Conservation (phyloP, 92 coral and sea anemone genomes). For the Phenganax subtilis region DNA sequence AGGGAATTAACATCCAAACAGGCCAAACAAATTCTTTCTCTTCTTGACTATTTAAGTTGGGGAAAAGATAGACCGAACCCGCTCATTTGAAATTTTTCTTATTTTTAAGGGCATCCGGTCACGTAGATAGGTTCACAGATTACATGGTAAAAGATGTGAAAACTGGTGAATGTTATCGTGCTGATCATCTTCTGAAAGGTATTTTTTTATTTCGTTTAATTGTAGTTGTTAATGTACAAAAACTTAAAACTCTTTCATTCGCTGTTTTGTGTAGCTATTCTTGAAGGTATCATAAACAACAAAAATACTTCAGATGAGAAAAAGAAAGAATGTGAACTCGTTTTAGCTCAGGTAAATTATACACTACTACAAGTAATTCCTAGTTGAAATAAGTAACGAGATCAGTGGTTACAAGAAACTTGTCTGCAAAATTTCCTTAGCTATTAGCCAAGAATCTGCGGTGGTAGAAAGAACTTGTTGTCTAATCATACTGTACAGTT, state of each 20-base stretch:
- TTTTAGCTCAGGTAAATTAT: slow-evolving; percentile 65
- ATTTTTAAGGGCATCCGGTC: slow-evolving; percentile 76
- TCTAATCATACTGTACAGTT: too few species aligned
- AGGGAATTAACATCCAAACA: too few species aligned
- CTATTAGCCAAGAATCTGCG: too few species aligned
- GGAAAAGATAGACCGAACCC: too few species aligned
- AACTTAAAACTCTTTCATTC: background rate
- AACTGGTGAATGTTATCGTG: slow-evolving; percentile 96
- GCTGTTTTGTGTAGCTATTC: slow-evolving; percentile 54
- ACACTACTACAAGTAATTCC: too few species aligned
- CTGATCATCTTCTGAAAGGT: slow-evolving; percentile 97
- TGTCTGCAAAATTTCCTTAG: too few species aligned
- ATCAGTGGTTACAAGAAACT: too few species aligned
- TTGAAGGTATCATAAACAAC: slow-evolving; percentile 74
- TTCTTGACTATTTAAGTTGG: too few species aligned
- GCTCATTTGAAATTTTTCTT: background rate
- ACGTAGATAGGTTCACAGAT: slow-evolving; percentile 95
- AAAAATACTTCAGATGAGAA: slow-evolving; percentile 79
- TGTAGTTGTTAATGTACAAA: background rate
- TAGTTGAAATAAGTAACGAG: too few species aligned
- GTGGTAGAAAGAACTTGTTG: too few species aligned
- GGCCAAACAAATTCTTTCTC: too few species aligned
- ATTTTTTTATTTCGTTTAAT: background rate
- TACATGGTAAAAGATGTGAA: slow-evolving; percentile 93
- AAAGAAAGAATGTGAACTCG: slow-evolving; percentile 80